Conservation (phyloP, 2,888 invertebrate species). For the Pachliopta kotzebuea region DNA sequence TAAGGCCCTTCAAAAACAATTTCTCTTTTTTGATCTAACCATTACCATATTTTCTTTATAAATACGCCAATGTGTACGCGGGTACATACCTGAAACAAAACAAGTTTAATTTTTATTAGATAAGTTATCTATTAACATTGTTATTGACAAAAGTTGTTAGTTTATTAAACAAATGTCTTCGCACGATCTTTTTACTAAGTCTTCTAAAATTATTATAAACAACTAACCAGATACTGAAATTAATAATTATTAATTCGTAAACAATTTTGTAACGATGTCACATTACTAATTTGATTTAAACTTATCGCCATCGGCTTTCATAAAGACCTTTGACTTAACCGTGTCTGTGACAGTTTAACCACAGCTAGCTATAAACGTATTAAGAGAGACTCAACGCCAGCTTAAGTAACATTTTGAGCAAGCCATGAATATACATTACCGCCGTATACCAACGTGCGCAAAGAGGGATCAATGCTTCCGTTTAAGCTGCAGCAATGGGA, state of each 20-base stretch:
- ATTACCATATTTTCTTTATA: slow-evolving; percentile 4
- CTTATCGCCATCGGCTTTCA: background rate
- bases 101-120: background rate
- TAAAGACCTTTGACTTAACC: background rate
- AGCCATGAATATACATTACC: background rate
- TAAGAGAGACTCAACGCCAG: background rate
- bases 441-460: too few species aligned
- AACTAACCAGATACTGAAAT: too few species aligned
- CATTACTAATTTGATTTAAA: background rate
- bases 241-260: too few species aligned
- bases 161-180: background rate
- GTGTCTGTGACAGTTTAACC: background rate
- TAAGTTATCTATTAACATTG: too few species aligned
- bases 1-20: slow-evolving; percentile 18
- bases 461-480: too few species aligned
- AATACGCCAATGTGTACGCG: background rate
- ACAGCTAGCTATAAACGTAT: background rate
- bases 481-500: too few species aligned
- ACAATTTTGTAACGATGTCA: background rate
- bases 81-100: slow-evolving; percentile 28
- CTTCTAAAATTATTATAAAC: too few species aligned
- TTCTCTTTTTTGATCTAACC: slow-evolving; percentile 19
- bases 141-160: too few species aligned
- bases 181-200: too few species aligned
- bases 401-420: slow-evolving; percentile 1